A percentile compares a stretch with the other conserved stretches of the same genome.
phyloP scores from a whole-genome alignment of 1,140 invertebrate species.

The Batillaria attramentaria region DNA sequence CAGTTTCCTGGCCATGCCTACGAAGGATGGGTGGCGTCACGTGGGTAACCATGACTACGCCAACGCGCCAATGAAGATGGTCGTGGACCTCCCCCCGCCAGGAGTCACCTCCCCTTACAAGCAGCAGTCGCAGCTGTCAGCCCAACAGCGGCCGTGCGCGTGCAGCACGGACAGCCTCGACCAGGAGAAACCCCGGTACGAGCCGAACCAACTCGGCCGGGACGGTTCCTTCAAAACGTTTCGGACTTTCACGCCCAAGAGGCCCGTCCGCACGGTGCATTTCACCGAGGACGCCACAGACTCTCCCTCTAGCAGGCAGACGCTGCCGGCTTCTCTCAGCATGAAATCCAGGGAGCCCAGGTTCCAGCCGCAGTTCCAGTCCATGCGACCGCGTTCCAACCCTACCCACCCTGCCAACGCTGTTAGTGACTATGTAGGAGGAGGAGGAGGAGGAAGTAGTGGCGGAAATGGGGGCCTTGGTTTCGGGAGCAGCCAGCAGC shows the following conservation, averaged over 20 bases:
- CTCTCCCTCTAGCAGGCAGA: background rate
- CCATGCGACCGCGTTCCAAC: background rate
- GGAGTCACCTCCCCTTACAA: too few species aligned
- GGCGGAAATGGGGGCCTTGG: background rate
- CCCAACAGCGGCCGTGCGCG: background rate
- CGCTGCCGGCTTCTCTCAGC: background rate
- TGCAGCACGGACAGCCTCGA: background rate
- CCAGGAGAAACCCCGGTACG: background rate
- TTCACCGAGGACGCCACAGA: background rate
- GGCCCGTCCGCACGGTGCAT: conserved; percentile 15
- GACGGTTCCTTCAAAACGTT: conserved; percentile 6
- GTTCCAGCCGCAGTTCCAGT: conserved; percentile 30
- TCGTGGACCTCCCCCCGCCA: too few species aligned
- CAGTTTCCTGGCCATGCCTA: conserved; percentile 30
- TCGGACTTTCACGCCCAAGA: conserved; percentile 28
- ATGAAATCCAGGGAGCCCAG: conserved; percentile 9
- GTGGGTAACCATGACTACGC: conserved; percentile 19
- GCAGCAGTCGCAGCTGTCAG: background rate
- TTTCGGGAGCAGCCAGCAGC: background rate
- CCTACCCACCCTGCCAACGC: background rate
- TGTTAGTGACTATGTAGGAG: conserved; percentile 9
- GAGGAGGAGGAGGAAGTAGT: background rate
- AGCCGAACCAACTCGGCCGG: background rate
- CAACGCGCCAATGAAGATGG: conserved; percentile 7
- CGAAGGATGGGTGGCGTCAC: conserved; percentile 26